Percentiles rank a stretch among this genome's conserved stretches.
These are phyloP conservation scores for Orthosia gothica DNA, from an alignment of 2,888 invertebrate species.

Conservation along the genomic window DNA sequence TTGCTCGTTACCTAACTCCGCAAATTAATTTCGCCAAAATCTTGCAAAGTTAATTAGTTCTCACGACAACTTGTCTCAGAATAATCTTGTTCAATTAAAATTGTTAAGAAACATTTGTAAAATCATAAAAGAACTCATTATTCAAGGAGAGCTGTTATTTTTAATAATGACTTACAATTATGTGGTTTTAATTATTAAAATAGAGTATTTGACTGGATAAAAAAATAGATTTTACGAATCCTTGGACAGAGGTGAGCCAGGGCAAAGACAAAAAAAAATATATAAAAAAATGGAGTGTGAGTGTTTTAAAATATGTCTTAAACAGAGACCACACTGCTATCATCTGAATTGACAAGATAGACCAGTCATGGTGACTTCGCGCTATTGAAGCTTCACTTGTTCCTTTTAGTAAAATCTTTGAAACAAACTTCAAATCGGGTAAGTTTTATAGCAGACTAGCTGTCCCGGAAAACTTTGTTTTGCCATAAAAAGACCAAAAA, in stretches of 20 bases:
- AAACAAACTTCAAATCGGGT: no score
- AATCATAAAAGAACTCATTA: conserved; percentile 30
- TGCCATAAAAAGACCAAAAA: no score
- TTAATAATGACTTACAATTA: conserved; percentile 29
- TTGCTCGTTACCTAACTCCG: conserved; percentile 46
- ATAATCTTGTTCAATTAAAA: conserved; percentile 49
- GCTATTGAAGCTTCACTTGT: no score
- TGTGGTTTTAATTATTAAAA: not conserved
- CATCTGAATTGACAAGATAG: not conserved
- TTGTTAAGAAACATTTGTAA: conserved; percentile 42
- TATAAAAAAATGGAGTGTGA: not conserved
- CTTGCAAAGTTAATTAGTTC: conserved; percentile 51
- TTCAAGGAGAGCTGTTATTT: conserved; percentile 17
- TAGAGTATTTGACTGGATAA: not conserved
- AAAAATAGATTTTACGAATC: not conserved
- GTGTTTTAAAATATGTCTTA: not conserved
- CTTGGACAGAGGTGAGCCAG: not conserved
- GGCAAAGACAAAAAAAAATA: not conserved
- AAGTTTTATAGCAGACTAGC: no score
- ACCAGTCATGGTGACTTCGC: no score
- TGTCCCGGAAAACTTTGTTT: no score
- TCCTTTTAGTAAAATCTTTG: no score
- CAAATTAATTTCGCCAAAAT: conserved; percentile 59
- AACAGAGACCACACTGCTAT: not conserved
- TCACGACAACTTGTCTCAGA: conserved; percentile 48